Percentiles rank a stretch among this genome's conserved stretches.
phyloP scores from a whole-genome alignment of 2,113 vertebrate genomes.

The Enhydra lutris region DNA sequence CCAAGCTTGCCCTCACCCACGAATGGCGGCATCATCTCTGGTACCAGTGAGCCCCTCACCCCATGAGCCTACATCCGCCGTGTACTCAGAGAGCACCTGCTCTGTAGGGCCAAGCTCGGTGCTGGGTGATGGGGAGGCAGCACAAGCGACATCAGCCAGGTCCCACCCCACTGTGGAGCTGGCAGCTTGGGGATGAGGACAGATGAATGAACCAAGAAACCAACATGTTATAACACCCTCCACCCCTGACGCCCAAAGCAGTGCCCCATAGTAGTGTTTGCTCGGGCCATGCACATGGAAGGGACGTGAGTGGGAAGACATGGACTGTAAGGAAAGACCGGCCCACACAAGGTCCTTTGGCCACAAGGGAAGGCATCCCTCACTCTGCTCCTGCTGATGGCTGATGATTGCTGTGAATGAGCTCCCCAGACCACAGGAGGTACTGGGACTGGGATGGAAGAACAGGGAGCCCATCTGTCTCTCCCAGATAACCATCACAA shows the following conservation, averaged over 20 bases:
- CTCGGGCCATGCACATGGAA: accelerated
- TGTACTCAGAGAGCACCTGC: background rate
- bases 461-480: background rate
- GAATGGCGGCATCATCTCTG: accelerated
- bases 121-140: background rate
- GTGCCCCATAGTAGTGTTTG: background rate
- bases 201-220: background rate
- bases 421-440: background rate
- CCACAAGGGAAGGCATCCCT: background rate
- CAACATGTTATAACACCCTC: background rate
- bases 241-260: background rate
- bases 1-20: background rate
- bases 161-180: background rate
- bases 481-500: background rate
- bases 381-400: background rate
- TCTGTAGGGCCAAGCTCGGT: background rate
- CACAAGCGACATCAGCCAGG: background rate
- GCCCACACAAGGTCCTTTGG: accelerated
- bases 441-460: background rate
- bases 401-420: background rate
- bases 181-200: background rate
- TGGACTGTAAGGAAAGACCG: background rate
- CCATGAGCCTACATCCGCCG: accelerated
- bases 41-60: background rate
- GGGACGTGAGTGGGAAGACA: background rate